Evolutionary conservation across 37 sponge, comb jelly and placozoan species (phyloP), one percentile per base, ranked within the genome.

Genomic region (Petrosia ficiformis): DNA sequence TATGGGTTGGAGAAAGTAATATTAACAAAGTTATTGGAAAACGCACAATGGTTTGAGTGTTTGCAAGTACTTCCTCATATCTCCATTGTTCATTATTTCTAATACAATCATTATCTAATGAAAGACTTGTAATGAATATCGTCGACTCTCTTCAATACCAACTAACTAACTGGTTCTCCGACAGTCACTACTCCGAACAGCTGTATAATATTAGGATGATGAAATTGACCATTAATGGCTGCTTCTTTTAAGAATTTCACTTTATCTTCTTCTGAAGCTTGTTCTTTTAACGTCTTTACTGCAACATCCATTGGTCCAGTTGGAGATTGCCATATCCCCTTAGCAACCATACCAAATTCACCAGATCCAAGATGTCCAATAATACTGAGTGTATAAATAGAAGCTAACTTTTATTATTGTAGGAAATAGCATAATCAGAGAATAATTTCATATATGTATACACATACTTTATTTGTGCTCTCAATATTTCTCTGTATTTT

Each of bases 161-260:
- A 61, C n/a, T 5, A 29, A 80, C 76, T 63, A 35, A 86, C 86
- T 38, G 86, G 80, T 59, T 76, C 76, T 29, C 52, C 76, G 28
- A 26, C 44, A 4, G 88, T 82, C 54, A 78, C 79, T 37, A 87
- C 44, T 66, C 88, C 88, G 59, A 82, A 48, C 31, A 88, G 60
- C 30, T 54, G 82, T 44, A 88, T 73, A 39, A 88, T 83, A 68
- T 88, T 88, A 26, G 78, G 83, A 44, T 88, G 83, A 25, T 40
- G 33, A 42, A 88, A 88, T 79, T 88, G 88, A 35, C 88, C 82
- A 83, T 82, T 88, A 61, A 88, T 88, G 78, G 88, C 88, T 68
- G 76, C 88, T 63, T 88, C 88, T 60, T 82, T 78, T 24, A 88
- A 83, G 69, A 88, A 88, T 60, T 71, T 72, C 43, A 88, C 63